Evolutionary conservation across 2,888 invertebrate genomes (phyloP).

Genomic region (Sceliomorpha sp.): DNA sequence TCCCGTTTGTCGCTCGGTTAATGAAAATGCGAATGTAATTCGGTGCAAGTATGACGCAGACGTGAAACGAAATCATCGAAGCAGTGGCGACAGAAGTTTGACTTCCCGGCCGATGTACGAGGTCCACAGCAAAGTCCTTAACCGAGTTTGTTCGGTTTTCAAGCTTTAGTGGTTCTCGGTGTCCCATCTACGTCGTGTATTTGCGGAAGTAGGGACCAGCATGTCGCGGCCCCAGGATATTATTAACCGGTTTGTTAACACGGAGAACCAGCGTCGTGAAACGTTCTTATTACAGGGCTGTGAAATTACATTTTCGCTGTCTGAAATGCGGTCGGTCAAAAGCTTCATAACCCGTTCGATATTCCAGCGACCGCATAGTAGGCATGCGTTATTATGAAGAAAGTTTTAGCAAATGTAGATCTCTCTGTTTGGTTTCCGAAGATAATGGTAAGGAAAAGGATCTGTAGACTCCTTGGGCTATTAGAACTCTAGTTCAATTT

Average conservation of each 20-base stretch:
- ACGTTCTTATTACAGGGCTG: constrained; percentile 73
- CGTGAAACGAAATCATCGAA: constrained; percentile 45
- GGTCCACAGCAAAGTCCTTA: constrained; percentile 66
- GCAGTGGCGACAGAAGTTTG: constrained; percentile 42
- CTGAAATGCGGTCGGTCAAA: constrained; percentile 67
- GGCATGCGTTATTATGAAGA: too few species aligned
- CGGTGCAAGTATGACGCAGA: constrained; percentile 18
- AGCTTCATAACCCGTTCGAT: constrained; percentile 60
- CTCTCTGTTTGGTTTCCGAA: too few species aligned
- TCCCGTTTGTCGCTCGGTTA: too few species aligned
- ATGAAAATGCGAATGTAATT: constrained; percentile 36
- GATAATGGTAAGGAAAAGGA: too few species aligned
- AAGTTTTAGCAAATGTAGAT: too few species aligned
- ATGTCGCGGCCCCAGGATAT: constrained; percentile 68
- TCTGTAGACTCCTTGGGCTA: too few species aligned
- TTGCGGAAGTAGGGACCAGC: constrained; percentile 58
- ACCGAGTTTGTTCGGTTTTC: constrained; percentile 78
- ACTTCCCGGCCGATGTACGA: constrained; percentile 37
- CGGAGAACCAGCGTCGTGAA: constrained; percentile 63
- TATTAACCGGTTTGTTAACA: constrained; percentile 73
- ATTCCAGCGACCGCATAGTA: too few species aligned
- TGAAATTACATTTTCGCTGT: constrained; percentile 70
- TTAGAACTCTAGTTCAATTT: too few species aligned
- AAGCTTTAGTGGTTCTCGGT: constrained; percentile 71
- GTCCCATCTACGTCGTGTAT: constrained; percentile 54